Evolutionary conservation across 2,113 vertebrate species (phyloP).

Genomic region (Tychaedon coryphoeus): DNA sequence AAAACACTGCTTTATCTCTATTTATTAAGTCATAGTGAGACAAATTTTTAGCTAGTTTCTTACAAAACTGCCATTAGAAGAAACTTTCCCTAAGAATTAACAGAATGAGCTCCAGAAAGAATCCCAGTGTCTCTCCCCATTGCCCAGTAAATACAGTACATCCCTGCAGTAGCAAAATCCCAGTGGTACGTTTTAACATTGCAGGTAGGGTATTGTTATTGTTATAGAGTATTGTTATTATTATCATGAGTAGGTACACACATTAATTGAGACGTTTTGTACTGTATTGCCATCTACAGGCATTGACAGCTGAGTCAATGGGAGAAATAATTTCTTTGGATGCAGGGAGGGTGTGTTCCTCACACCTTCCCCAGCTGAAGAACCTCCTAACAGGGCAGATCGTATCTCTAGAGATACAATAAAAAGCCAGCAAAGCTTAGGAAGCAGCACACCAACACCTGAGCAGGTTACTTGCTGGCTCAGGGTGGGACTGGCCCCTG

Average conservation of each 20-base stretch:
- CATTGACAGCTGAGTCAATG: background rate
- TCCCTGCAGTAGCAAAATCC: background rate
- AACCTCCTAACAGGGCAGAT: background rate
- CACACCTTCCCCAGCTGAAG: background rate
- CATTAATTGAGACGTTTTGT: background rate
- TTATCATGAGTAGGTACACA: background rate
- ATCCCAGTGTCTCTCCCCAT: background rate
- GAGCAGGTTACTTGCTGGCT: background rate
- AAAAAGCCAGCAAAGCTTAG: background rate
- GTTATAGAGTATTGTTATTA: too few species aligned
- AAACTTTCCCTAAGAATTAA: background rate
- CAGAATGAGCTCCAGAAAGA: background rate
- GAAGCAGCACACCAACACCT: background rate
- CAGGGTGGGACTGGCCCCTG: background rate
- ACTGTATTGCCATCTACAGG: background rate
- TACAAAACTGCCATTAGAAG: background rate
- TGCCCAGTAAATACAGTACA: background rate
- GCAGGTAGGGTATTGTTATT: background rate
- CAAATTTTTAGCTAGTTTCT: background rate
- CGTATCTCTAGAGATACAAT: rapidly evolving
- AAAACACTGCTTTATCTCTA: background rate
- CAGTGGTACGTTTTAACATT: background rate
- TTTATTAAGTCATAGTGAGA: background rate
- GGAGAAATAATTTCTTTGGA: background rate
- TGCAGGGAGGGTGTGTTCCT: background rate